These are phyloP conservation scores for Argyrosomus japonicus DNA, from an alignment of 2,113 vertebrate genomes.

Conservation along the genomic window DNA sequence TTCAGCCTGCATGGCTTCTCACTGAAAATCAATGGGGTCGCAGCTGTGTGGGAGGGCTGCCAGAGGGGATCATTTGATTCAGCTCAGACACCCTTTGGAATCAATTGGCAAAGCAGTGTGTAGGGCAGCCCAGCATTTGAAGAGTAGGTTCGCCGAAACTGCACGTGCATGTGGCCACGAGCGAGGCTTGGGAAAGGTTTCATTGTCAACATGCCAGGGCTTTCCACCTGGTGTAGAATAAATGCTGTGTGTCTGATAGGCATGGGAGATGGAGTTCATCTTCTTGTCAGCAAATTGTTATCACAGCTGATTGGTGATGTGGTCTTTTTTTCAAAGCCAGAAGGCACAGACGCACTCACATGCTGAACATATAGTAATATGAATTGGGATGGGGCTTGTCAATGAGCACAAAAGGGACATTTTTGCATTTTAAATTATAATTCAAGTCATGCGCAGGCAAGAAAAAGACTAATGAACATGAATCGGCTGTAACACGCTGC, in stretches of 20 bases:
- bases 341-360: background rate
- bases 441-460: constrained; percentile 1
- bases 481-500: constrained; percentile 21
- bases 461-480: constrained; percentile 1
- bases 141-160: constrained; percentile 1
- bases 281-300: background rate
- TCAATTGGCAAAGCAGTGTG: constrained; percentile 57
- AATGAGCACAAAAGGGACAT: background rate
- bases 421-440: constrained; percentile 26
- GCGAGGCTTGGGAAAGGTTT: constrained; percentile 34
- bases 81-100: constrained; percentile 70
- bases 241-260: background rate
- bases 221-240: background rate
- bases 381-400: background rate
- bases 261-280: background rate
- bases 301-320: background rate
- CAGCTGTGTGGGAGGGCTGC: constrained; percentile 75
- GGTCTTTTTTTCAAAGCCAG: constrained; percentile 15
- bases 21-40: constrained; percentile 77
- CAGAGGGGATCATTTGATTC: constrained; percentile 71
- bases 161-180: background rate
- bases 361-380: constrained; percentile 10
- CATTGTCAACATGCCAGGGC: constrained; percentile 3
- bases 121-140: constrained; percentile 33
- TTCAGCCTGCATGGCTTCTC: constrained; percentile 73